phyloP scores from a whole-genome alignment of 2,888 invertebrate genomes.

The Polydrusus tereticollis region DNA sequence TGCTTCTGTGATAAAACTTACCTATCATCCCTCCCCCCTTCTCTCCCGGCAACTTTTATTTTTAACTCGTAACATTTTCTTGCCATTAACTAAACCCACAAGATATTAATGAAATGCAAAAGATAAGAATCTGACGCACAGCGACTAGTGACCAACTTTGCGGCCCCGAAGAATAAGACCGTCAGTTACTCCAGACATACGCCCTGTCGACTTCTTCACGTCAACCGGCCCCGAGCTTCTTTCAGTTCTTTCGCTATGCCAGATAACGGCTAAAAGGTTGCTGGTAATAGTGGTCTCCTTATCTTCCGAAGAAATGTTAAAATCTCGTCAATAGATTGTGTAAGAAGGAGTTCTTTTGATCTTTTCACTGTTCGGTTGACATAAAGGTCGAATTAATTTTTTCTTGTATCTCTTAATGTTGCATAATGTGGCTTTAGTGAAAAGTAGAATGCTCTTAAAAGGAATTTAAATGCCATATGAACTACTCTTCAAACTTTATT shows the following conservation, averaged over 20 bases:
- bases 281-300: slow-evolving; percentile 38
- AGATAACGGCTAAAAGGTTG: slow-evolving; percentile 54
- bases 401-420: slow-evolving; percentile 16
- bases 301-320: slow-evolving; percentile 42
- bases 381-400: slow-evolving; percentile 25
- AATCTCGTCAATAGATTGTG: slow-evolving; percentile 41
- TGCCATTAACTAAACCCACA: slow-evolving; percentile 39
- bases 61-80: slow-evolving; percentile 35
- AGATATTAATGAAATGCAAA: slow-evolving; percentile 45
- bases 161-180: slow-evolving; percentile 41
- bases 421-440: neutral
- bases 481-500: neutral
- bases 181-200: slow-evolving; percentile 49
- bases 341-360: slow-evolving; percentile 35
- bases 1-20: too few relatives aligned
- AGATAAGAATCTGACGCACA: slow-evolving; percentile 43
- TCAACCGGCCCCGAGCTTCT: slow-evolving; percentile 54
- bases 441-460: slow-evolving; percentile 5
- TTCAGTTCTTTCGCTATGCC: slow-evolving; percentile 54
- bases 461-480: slow-evolving; percentile 16
- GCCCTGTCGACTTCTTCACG: slow-evolving; percentile 59
- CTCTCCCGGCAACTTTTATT: neutral
- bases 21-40: neutral
- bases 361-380: slow-evolving; percentile 35
- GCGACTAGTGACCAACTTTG: slow-evolving; percentile 45